Evolutionary conservation across 2,113 vertebrate species (phyloP), one percentile per base, ranked within the genome.

Genomic region (Petrocephalus zakoni): DNA sequence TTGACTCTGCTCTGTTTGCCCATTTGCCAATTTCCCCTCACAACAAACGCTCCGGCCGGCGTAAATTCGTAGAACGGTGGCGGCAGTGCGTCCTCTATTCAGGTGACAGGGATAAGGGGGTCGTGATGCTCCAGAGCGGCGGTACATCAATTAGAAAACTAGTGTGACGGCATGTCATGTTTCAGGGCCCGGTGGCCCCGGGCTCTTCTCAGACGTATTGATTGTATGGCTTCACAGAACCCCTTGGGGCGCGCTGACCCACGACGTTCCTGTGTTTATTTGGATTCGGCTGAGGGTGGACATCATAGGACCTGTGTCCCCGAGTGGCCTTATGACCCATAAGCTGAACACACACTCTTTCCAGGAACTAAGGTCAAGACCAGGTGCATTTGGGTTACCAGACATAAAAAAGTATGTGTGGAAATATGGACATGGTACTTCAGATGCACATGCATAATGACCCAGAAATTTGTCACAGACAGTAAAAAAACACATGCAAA

Each of bases 1-100:
- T 93, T 94, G 92, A 91, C 88, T 90, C 93, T 92, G 49, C 21
- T 92, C 37, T 90, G 86, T 91, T 92, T 88, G 82, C 88, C 88
- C 81, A 88, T 49, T 91, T 92, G 91, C 91, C 87, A 90, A 91
- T 89, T 83, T 88, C 53, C 55, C 78, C 5, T 88, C 29, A 25
- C 72, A 61, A 21, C 78, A 49, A 47, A 53, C 5, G 5, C 9
- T 2, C 8, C 19, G 81, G 78, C 75, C n/a, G 17, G 11, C 15
- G 52, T 78, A 61, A 58, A n/a, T 21, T n/a, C 52, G 46, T 52
- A 25, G 83, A 64, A 58, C 8, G 17, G 58, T 34, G 47, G n/a
- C 37, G 3, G 21, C 15, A 0, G 37, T 21, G n/a, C 17, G 84
- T 85, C 46, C 37, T 49, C 7, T 21, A 52, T 75, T 46, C 37